Percentiles rank a stretch among this genome's conserved stretches.
Evolutionary conservation across 2,113 vertebrate species (phyloP).

Genomic region (Catharus bicknelli): DNA sequence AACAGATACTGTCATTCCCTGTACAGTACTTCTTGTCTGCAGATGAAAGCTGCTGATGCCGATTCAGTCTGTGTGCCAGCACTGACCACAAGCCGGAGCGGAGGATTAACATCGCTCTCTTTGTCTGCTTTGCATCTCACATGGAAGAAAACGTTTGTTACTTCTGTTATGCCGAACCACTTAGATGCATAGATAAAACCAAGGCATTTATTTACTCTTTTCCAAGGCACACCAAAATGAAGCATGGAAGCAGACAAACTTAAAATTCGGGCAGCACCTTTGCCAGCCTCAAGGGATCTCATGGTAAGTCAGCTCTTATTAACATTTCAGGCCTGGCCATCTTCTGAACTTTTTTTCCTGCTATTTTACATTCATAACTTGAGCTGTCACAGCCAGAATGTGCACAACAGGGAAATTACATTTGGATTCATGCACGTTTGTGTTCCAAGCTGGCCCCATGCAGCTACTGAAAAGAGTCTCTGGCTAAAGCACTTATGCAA

Average conservation of each 20-base stretch:
- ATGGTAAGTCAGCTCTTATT: conserved; percentile 33
- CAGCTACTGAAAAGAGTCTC: conserved; percentile 56
- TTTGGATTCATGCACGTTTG: conserved; percentile 58
- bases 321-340: conserved; percentile 26
- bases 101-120: neutral
- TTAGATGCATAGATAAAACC: neutral
- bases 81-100: accelerated
- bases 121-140: neutral
- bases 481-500: conserved; percentile 57
- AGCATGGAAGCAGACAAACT: neutral
- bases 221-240: neutral
- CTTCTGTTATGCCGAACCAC: neutral
- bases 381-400: conserved; percentile 44
- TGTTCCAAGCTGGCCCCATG: conserved; percentile 56
- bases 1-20: neutral
- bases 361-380: conserved; percentile 62
- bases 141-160: neutral
- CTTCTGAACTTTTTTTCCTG: conserved; percentile 30
- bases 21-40: neutral
- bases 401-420: conserved; percentile 59
- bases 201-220: neutral
- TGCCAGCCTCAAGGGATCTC: neutral
- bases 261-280: conserved; percentile 37
- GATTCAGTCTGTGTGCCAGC: neutral
- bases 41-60: neutral